Percentiles rank a stretch among this genome's conserved stretches.
These are phyloP conservation scores for Donacobius atricapilla DNA, from an alignment of 2,113 vertebrate species.

Conservation along the genomic window DNA sequence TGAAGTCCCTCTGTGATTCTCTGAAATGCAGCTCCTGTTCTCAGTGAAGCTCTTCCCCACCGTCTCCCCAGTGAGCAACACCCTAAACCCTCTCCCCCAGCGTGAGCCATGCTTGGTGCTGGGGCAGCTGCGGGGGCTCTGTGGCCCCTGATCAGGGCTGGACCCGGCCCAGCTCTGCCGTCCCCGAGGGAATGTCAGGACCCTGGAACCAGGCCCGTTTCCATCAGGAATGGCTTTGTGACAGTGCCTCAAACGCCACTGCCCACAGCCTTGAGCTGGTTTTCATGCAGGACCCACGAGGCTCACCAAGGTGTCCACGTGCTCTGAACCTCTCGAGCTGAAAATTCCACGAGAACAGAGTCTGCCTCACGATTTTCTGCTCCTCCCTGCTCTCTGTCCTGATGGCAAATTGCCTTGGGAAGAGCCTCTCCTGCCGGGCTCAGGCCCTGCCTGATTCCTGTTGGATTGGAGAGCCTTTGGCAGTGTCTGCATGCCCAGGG, in stretches of 20 bases:
- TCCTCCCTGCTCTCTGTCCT: background rate
- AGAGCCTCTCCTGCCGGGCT: background rate
- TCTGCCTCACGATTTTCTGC: background rate
- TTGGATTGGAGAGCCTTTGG: background rate
- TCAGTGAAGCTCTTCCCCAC: background rate
- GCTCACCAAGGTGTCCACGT: fast-evolving
- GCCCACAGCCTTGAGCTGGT: background rate
- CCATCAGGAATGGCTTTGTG: background rate
- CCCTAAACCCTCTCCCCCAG: background rate
- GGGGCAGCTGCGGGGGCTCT: background rate
- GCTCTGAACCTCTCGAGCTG: background rate
- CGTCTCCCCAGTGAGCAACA: no score
- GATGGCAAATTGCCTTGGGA: background rate
- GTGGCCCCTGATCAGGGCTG: background rate
- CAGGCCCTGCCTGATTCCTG: background rate
- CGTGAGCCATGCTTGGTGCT: fast-evolving
- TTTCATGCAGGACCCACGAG: fast-evolving
- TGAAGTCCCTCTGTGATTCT: background rate
- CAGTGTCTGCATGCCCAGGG: fast-evolving
- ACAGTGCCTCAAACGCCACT: fast-evolving
- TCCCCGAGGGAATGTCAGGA: fast-evolving
- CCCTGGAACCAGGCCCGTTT: fast-evolving
- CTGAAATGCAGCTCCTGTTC: background rate
- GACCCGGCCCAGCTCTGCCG: fast-evolving
- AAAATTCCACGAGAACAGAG: background rate